Percentiles rank a stretch among this genome's conserved stretches.
Conservation (phyloP, 2,888 invertebrate species). For the Teleogryllus oceanicus region DNA sequence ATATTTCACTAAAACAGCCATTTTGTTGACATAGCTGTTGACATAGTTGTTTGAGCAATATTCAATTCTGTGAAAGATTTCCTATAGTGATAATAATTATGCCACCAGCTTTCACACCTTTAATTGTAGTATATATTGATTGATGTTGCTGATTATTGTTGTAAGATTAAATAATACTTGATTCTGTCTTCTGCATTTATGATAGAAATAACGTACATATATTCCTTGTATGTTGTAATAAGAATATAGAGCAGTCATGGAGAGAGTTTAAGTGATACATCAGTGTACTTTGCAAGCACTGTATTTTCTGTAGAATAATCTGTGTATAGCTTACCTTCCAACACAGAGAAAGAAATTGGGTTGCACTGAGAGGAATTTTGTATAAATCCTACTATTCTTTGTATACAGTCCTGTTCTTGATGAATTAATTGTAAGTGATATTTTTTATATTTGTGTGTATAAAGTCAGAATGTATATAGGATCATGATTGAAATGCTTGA, state of each 20-base stretch:
- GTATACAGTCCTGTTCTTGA: conserved; percentile 10
- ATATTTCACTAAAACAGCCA: background rate
- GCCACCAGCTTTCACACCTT: background rate
- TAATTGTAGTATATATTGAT: background rate
- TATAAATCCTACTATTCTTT: background rate
- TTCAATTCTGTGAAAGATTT: background rate
- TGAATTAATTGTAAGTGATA: background rate
- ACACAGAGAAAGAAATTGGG: background rate
- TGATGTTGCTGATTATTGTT: background rate
- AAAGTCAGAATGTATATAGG: conserved; percentile 7
- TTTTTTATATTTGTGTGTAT: conserved; percentile 2
- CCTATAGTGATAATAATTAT: conserved; percentile 9
- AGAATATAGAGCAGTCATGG: no score
- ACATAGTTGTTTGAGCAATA: background rate
- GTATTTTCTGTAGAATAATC: background rate
- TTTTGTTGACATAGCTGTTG: background rate
- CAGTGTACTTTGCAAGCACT: background rate
- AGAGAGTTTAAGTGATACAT: background rate
- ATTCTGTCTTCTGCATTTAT: background rate
- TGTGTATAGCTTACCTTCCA: background rate
- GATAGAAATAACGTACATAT: no score
- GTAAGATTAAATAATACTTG: background rate
- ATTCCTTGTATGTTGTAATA: no score
- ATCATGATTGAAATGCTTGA: background rate
- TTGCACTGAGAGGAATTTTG: background rate